These are phyloP conservation scores for Tychaedon coryphoeus DNA, from an alignment of 2,113 vertebrate genomes.

Conservation along the genomic window DNA sequence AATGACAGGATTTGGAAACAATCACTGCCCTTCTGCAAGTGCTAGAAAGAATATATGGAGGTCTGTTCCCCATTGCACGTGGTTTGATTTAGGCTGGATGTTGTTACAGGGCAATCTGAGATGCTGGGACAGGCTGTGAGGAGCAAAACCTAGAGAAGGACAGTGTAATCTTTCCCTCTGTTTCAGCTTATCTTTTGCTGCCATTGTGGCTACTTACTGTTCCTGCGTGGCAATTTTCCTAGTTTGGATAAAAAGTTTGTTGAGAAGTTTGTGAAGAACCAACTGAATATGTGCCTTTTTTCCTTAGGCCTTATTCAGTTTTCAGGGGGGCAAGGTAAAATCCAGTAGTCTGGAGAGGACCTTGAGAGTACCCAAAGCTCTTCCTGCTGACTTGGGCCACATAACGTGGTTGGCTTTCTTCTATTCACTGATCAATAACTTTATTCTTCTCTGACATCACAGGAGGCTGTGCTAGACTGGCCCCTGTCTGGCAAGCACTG, in stretches of 20 bases:
- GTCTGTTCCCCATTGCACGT: not conserved
- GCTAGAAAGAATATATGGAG: not conserved
- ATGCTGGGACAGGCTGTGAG: not conserved
- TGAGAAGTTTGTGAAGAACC: not conserved
- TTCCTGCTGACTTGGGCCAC: not conserved
- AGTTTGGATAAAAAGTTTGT: not conserved
- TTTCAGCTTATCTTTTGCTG: not conserved
- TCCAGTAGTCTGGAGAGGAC: not conserved
- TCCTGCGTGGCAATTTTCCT: not conserved
- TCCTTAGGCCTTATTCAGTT: not conserved
- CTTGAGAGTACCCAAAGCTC: not conserved
- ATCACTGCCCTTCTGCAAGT: not conserved
- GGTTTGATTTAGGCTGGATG: not conserved
- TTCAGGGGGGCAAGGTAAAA: not conserved
- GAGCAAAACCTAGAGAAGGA: not conserved
- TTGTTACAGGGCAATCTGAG: not conserved
- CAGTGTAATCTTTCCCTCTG: not conserved
- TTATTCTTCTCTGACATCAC: not conserved
- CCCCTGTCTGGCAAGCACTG: not conserved
- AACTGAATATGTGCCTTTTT: not conserved
- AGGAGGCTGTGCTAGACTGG: not conserved
- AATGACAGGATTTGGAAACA: not conserved
- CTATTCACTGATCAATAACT: not conserved
- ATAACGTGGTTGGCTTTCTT: accelerated
- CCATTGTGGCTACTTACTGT: not conserved